Percentiles rank a stretch among this genome's conserved stretches.
phyloP scores from a whole-genome alignment of 2,888 invertebrate species.

The Cosmia pyralina region DNA sequence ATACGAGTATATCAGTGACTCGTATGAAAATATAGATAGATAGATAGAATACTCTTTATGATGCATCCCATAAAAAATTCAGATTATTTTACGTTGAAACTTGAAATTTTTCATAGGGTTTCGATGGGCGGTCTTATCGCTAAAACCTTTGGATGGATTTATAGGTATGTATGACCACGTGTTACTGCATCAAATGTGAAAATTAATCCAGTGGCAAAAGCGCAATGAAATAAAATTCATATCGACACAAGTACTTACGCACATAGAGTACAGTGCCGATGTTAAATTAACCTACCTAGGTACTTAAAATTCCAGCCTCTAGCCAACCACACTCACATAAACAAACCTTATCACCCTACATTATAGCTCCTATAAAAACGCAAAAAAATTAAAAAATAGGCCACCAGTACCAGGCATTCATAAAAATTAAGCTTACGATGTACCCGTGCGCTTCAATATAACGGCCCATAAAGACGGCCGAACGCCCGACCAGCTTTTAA shows the following conservation, averaged over 20 bases:
- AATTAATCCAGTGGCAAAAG: background rate
- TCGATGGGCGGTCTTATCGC: too few species aligned
- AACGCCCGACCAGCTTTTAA: constrained; percentile 73
- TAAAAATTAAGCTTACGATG: constrained; percentile 69
- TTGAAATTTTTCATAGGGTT: too few species aligned
- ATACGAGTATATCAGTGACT: too few species aligned
- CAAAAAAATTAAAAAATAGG: constrained; percentile 16
- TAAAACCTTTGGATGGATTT: too few species aligned
- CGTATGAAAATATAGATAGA: background rate
- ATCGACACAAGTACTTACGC: background rate
- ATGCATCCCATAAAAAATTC: too few species aligned
- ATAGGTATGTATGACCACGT: too few species aligned
- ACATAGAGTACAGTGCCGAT: too few species aligned
- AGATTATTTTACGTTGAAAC: too few species aligned
- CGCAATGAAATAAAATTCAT: background rate
- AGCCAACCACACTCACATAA: background rate
- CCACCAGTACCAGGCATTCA: constrained; percentile 42
- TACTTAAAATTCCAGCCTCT: background rate
- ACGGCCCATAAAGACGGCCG: constrained; percentile 64
- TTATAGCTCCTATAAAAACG: constrained; percentile 11
- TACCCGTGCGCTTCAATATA: constrained; percentile 59
- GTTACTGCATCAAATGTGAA: background rate
- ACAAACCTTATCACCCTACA: background rate
- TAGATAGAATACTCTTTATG: too few species aligned
- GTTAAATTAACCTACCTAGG: background rate